phyloP scores from a whole-genome alignment of 2,113 vertebrate genomes.

The Pseudonaja textilis region DNA sequence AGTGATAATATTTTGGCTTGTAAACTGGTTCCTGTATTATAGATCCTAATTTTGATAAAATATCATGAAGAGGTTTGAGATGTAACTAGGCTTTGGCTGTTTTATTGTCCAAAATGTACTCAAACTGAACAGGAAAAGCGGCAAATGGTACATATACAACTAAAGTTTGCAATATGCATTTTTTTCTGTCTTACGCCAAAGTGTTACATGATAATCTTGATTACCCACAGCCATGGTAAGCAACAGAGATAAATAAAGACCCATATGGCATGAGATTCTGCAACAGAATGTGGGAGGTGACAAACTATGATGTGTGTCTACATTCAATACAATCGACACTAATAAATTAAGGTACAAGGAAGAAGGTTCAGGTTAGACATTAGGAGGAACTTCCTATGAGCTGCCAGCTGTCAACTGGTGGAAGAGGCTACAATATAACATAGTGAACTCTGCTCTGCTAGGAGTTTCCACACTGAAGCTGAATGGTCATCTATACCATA shows the following conservation, averaged over 20 bases:
- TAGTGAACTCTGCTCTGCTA: neutral
- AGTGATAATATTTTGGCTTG: neutral
- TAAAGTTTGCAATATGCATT: neutral
- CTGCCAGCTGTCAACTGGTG: neutral
- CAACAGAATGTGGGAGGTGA: neutral
- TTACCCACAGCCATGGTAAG: neutral
- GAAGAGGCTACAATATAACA: neutral
- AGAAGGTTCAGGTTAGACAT: neutral
- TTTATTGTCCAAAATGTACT: neutral
- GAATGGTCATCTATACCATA: neutral
- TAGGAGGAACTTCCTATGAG: neutral
- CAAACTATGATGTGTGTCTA: neutral
- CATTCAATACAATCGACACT: neutral
- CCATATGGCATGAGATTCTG: neutral
- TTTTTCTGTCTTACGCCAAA: neutral
- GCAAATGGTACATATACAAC: neutral
- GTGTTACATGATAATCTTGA: neutral
- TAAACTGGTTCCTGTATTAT: neutral
- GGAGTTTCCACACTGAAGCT: neutral
- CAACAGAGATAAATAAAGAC: neutral
- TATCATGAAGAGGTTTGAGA: neutral
- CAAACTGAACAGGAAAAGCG: neutral
- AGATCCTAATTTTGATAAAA: neutral
- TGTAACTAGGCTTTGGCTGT: neutral
- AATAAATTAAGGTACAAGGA: neutral